Evolutionary conservation across 2,888 invertebrate species (phyloP).

Genomic region (Caradrina kadenii): DNA sequence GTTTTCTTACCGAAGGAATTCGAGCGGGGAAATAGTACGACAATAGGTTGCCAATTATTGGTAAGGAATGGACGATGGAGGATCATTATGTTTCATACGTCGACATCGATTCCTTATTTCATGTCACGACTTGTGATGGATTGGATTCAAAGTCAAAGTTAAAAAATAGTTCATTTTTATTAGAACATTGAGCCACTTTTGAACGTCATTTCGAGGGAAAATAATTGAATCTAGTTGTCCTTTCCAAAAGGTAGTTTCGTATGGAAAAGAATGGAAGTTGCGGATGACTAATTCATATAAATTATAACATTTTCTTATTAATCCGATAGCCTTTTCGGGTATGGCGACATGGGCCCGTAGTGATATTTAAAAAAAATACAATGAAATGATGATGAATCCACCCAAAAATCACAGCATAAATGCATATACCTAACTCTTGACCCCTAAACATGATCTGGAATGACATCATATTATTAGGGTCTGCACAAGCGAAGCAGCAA

Average conservation of each 20-base stretch:
- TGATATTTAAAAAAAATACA: not conserved
- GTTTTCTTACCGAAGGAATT: constrained; percentile 84
- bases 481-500: not conserved
- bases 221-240: too few relatives aligned
- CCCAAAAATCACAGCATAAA: constrained; percentile 6
- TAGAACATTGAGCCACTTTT: too few relatives aligned
- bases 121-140: constrained; percentile 43
- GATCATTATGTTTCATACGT: constrained; percentile 69
- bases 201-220: too few relatives aligned
- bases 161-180: too few relatives aligned
- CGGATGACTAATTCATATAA: too few relatives aligned
- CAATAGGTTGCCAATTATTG: constrained; percentile 83
- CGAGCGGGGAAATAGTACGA: constrained; percentile 77
- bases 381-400: constrained; percentile 13
- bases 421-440: constrained; percentile 36
- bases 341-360: not conserved
- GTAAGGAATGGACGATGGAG: constrained; percentile 78
- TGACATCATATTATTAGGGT: constrained; percentile 46
- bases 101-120: constrained; percentile 67
- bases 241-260: too few relatives aligned
- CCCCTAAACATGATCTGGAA: constrained; percentile 54
- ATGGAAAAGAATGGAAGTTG: too few relatives aligned
- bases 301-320: not conserved
- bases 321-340: not conserved
- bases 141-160: constrained; percentile 9